A percentile compares a stretch with the other conserved stretches of the same genome.
Evolutionary conservation across 2,797 vertebrate species (phyloP).

Genomic region (Halcyon chelicuti): DNA sequence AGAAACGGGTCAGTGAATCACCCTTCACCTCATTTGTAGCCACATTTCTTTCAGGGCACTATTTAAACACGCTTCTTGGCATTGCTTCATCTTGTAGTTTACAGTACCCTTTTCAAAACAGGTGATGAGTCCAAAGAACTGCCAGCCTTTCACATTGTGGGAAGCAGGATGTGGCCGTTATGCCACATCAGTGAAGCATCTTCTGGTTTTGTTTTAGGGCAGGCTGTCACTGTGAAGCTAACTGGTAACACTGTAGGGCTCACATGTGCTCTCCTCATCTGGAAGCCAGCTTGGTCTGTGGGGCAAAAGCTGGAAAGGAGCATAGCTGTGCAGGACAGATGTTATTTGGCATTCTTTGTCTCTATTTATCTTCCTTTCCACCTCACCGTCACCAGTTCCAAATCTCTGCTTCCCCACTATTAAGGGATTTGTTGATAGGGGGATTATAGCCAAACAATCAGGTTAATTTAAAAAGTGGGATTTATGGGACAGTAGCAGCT

Average conservation of each 20-base stretch:
- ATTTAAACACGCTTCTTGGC: background rate
- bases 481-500: conserved; percentile 14
- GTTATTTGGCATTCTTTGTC: background rate
- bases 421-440: conserved; percentile 23
- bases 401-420: background rate
- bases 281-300: background rate
- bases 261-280: background rate
- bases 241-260: background rate
- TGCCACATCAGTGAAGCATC: background rate
- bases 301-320: background rate
- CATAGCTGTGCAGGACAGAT: conserved; percentile 1
- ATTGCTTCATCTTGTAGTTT: background rate
- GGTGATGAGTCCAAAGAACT: background rate
- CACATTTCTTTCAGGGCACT: background rate
- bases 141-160: background rate
- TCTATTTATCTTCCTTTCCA: background rate
- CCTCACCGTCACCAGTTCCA: background rate
- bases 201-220: background rate
- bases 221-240: background rate
- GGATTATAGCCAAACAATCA: conserved; percentile 11
- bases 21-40: background rate
- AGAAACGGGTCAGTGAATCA: background rate
- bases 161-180: background rate
- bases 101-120: background rate
- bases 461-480: conserved; percentile 10